These are phyloP conservation scores for Grus americana DNA, from an alignment of 2,113 vertebrate species.

Conservation along the genomic window DNA sequence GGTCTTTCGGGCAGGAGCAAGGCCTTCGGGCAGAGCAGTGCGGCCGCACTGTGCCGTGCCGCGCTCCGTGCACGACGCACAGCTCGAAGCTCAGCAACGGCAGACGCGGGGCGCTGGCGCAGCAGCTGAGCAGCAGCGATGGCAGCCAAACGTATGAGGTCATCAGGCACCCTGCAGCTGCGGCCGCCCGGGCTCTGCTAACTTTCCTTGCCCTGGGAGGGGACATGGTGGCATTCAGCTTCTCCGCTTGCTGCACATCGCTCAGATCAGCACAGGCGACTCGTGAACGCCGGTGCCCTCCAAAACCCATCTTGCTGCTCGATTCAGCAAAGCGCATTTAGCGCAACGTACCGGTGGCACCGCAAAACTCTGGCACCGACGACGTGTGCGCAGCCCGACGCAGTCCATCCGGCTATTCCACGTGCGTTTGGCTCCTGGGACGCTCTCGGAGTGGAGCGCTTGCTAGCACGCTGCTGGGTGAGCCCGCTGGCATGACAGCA, in stretches of 20 bases:
- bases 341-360: not conserved
- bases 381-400: accelerated
- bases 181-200: not conserved
- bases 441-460: accelerated
- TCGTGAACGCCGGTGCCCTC: accelerated
- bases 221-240: accelerated
- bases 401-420: accelerated
- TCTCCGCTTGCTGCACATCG: accelerated
- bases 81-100: not conserved
- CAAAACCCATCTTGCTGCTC: not conserved
- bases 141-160: not conserved
- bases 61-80: not conserved
- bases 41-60: not conserved
- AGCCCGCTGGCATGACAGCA: not conserved
- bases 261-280: accelerated
- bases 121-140: not conserved
- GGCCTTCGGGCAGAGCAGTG: not conserved
- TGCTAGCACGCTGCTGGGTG: not conserved
- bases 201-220: not conserved
- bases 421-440: accelerated
- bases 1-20: not conserved
- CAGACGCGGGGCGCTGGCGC: accelerated
- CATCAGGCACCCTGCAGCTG: not conserved
- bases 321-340: accelerated
- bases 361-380: accelerated